phyloP scores from a whole-genome alignment of 1,140 invertebrate genomes.

The Drosophila neocordata region DNA sequence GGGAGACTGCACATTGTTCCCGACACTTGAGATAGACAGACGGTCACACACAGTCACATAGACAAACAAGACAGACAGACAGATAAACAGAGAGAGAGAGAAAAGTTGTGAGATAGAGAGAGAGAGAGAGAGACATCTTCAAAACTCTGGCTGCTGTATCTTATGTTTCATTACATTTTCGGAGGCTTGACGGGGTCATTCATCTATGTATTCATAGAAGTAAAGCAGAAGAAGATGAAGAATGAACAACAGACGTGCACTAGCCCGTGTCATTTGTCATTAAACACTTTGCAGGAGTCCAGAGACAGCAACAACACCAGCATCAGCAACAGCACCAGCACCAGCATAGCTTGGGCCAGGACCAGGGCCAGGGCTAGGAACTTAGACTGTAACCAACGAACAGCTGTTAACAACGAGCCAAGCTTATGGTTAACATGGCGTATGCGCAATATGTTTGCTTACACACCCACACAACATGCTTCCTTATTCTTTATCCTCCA shows the following conservation, averaged over 20 bases:
- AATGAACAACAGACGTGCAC: constrained; percentile 17
- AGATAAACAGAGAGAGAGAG: no score
- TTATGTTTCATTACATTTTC: constrained; percentile 73
- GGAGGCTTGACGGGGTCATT: constrained; percentile 33
- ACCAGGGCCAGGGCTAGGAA: constrained; percentile 44
- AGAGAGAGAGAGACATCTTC: constrained; percentile 45
- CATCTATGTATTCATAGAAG: constrained; percentile 50
- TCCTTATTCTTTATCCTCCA: neutral
- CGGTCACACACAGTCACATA: constrained; percentile 11
- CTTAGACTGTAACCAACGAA: constrained; percentile 41
- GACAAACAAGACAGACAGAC: constrained; percentile 3
- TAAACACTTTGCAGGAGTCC: constrained; percentile 57
- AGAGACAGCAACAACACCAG: neutral
- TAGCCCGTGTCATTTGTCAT: constrained; percentile 74
- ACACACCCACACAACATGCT: constrained; percentile 12
- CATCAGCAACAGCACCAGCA: constrained; percentile 2
- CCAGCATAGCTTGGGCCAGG: constrained; percentile 12
- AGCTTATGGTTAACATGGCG: constrained; percentile 78
- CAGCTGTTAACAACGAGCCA: constrained; percentile 77
- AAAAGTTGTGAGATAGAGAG: constrained; percentile 18
- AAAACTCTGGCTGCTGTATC: constrained; percentile 48
- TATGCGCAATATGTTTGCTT: constrained; percentile 75
- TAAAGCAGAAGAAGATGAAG: constrained; percentile 36
- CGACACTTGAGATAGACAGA: constrained; percentile 22
- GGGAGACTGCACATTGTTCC: constrained; percentile 12